Evolutionary conservation across 2,113 vertebrate genomes (phyloP).

Genomic region (Misgurnus mizolepis): DNA sequence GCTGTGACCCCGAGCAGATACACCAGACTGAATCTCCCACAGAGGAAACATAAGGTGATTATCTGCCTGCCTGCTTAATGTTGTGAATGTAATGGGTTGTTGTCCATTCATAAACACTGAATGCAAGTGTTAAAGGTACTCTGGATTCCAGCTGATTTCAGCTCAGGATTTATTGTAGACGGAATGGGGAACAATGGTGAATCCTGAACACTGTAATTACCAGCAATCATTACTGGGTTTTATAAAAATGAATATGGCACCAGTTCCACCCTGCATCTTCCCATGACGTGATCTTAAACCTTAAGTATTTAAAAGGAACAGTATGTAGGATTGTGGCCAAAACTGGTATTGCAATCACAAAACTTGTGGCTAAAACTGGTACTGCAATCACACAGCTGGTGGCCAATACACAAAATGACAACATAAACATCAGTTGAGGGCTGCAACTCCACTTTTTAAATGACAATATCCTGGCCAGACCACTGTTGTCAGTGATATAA

Average conservation of each 20-base stretch:
- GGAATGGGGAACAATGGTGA: constrained; percentile 14
- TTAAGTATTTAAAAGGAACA: too few relatives aligned
- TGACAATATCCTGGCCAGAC: too few relatives aligned
- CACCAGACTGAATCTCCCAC: constrained; percentile 29
- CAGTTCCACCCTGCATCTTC: background rate
- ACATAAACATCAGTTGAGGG: too few relatives aligned
- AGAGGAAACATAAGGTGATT: constrained; percentile 33
- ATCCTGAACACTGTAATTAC: constrained; percentile 6
- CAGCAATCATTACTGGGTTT: background rate
- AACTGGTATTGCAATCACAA: too few relatives aligned
- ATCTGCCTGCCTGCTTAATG: constrained; percentile 30
- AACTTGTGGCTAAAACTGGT: too few relatives aligned
- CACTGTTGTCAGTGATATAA: too few relatives aligned
- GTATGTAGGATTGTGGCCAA: too few relatives aligned
- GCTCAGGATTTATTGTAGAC: background rate
- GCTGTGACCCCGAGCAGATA: constrained; percentile 23
- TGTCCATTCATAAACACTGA: constrained; percentile 41
- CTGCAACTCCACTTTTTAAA: too few relatives aligned
- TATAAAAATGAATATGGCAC: constrained; percentile 3
- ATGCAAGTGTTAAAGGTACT: constrained; percentile 8
- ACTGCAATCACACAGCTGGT: too few relatives aligned
- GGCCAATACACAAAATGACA: too few relatives aligned
- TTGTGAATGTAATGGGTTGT: constrained; percentile 33
- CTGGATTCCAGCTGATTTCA: background rate
- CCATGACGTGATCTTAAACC: background rate